Base-by-base conservation (phyloP, 2,888 invertebrate species). In the Patella caerulea region DNA sequence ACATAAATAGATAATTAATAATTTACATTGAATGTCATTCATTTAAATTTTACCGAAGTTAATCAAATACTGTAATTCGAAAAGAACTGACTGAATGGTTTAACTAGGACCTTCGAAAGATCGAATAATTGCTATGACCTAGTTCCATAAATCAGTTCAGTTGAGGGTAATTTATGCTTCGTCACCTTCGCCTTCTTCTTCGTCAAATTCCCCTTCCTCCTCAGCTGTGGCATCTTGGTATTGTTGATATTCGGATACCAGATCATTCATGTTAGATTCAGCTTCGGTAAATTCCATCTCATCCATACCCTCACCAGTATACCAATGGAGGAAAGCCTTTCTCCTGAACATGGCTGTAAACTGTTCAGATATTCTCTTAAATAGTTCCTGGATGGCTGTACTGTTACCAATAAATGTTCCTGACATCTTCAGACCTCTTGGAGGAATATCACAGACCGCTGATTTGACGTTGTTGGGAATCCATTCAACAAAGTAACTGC, bases 161-260 rank as follows among this genome's bases (percentile, higher is more conserved):
- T 45, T 9, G 4, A 1, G 0, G 45, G 45, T 65, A 7, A 65
- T 12, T 14, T 65, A 65, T 11, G 65, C 65, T 24, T 65, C 65
- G 14, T 65, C 65, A n/a, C 19, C 65, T 65, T 65, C 65, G 4
- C 65, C 65, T 4, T 65, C 65, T 65, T 65, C 65, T 65, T 65
- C 65, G 24, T 65, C 65, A 65, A 65, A 65, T 65, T 65, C 65
- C 24, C 65, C 65, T 65, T 65, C 65, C 24, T 65, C 65, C 14
- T 65, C 65, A 24, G 65, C 65, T 19, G 65, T 65, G 24, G 65
- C 65, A 65, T 65, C 65, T 24, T 65, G 65, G 65, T 65, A 65
- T 24, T 65, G 65, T 65, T 65, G 65, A 65, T 65, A 65, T 65
- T 65, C 65, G 17, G 65, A 65, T 65, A 65, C 65, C 65, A 65